Evolutionary conservation across 2,797 vertebrate genomes (phyloP), one percentile per base, ranked within the genome.

Genomic region (Falco berigora): DNA sequence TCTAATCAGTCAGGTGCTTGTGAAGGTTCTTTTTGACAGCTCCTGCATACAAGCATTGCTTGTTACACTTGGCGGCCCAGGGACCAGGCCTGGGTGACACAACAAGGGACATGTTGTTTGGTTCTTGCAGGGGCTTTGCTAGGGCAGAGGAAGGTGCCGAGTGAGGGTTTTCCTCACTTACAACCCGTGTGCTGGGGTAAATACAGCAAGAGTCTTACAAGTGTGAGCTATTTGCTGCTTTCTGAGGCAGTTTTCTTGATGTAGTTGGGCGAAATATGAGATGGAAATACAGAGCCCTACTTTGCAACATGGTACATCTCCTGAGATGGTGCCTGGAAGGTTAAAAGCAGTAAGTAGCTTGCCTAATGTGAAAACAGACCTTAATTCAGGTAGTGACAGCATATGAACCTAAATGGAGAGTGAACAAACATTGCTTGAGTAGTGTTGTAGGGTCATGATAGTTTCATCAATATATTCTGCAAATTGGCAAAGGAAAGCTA

Each of bases 1-100:
- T 53, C 0, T 0, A 68, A 68, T n/a, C 64, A 61, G 44, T 38
- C 61, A 74, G 44, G 38, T 36, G 30, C 10, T 38, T 3, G 1
- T 46, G 21, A 16, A 75, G 36, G 42, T 25, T 34, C 73, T 94
- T 86, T 4, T 1, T 46, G 78, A 42, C 49, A 86, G 7, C 20
- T 82, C 56, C 42, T 87, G 63, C 24, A 49, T 8, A 24, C 21
- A 2, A 91, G 16, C n/a, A 15, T 28, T 55, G 40, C 36, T 63
- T 58, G 13, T 27, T 25, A 30, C 12, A n/a, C 5, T 18, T 3
- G 27, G 52, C 63, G 24, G 25, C n/a, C n/a, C 50, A 79, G 36
- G 44, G 36, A 67, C 44, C 52, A 63, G 23, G 10, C 32, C 30
- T 69, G 81, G 6, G 27, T 80, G 42, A 58, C 25, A 12, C 32